Evolutionary conservation across 37 sponge, comb jelly and placozoan species (phyloP).

Genomic region (Ephydatia muelleri): DNA sequence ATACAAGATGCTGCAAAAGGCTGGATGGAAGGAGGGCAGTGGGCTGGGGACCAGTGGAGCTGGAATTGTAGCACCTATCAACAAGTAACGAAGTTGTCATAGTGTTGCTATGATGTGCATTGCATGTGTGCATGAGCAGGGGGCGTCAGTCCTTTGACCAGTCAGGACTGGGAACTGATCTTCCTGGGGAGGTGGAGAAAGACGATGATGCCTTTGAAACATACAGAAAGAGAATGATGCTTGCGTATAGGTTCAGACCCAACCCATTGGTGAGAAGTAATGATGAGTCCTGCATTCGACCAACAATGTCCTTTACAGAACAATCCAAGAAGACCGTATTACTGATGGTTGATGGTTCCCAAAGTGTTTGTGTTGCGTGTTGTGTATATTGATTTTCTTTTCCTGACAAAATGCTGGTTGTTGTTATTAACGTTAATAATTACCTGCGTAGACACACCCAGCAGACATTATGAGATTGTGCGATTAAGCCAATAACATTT

Average conservation of each 20-base stretch:
- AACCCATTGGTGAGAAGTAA: slow-evolving; percentile 80
- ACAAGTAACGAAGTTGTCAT: slow-evolving; percentile 70
- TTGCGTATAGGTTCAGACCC: slow-evolving; percentile 96
- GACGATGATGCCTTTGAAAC: slow-evolving; percentile 89
- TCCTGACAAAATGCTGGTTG: too few species aligned
- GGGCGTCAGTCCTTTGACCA: slow-evolving; percentile 80
- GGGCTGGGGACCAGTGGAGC: slow-evolving; percentile 87
- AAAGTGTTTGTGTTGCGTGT: too few species aligned
- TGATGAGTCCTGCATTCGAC: not conserved
- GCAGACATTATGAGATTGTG: too few species aligned
- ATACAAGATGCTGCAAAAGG: slow-evolving; percentile 91
- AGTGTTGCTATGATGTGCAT: not conserved
- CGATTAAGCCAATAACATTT: too few species aligned
- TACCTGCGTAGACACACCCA: too few species aligned
- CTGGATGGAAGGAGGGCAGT: slow-evolving; percentile 96
- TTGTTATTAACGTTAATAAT: too few species aligned
- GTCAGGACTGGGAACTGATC: slow-evolving; percentile 83
- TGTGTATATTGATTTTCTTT: too few species aligned
- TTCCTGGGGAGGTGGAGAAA: slow-evolving; percentile 68
- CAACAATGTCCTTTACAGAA: not conserved
- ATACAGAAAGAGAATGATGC: slow-evolving; percentile 99
- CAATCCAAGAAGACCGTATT: too few species aligned
- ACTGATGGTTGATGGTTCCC: too few species aligned
- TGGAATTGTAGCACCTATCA: slow-evolving; percentile 88
- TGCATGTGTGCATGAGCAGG: slow-evolving; percentile 29